A percentile compares a stretch with the other conserved stretches of the same genome.
These are phyloP conservation scores for Tetanocera ferruginea DNA, from an alignment of 2,888 invertebrate species.

Conservation along the genomic window DNA sequence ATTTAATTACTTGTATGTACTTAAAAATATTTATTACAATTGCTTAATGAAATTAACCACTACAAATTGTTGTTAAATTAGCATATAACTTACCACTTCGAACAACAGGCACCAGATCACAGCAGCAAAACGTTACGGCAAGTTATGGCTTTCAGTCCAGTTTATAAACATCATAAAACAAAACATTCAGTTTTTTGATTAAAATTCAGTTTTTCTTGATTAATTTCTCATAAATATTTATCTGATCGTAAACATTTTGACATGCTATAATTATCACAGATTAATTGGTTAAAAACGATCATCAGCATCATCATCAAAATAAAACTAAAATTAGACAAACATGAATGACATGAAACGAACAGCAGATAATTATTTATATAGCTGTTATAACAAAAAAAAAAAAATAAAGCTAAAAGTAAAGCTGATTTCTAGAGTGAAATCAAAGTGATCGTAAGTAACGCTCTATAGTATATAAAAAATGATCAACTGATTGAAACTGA, in stretches of 20 bases:
- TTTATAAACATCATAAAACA: too few relatives aligned
- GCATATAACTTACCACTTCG: too few relatives aligned
- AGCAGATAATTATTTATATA: not conserved
- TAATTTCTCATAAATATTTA: not conserved
- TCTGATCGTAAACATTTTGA: conserved; percentile 13
- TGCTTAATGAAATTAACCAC: too few relatives aligned
- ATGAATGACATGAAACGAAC: not conserved
- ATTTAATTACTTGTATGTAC: too few relatives aligned
- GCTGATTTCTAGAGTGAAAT: not conserved
- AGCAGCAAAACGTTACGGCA: too few relatives aligned
- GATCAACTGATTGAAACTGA: not conserved
- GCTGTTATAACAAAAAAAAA: not conserved
- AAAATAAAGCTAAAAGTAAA: not conserved
- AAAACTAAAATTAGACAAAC: not conserved
- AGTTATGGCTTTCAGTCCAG: too few relatives aligned
- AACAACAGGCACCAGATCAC: too few relatives aligned
- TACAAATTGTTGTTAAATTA: too few relatives aligned
- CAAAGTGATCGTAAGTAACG: not conserved
- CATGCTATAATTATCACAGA: conserved; percentile 24
- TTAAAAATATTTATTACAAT: too few relatives aligned
- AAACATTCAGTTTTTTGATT: too few relatives aligned
- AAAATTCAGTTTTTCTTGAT: not conserved
- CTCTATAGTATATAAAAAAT: not conserved
- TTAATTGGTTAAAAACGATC: conserved; percentile 25
- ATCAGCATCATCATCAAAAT: not conserved